Base-by-base conservation (phyloP, 2,888 invertebrate genomes). In the Margaritifera margaritifera region DNA sequence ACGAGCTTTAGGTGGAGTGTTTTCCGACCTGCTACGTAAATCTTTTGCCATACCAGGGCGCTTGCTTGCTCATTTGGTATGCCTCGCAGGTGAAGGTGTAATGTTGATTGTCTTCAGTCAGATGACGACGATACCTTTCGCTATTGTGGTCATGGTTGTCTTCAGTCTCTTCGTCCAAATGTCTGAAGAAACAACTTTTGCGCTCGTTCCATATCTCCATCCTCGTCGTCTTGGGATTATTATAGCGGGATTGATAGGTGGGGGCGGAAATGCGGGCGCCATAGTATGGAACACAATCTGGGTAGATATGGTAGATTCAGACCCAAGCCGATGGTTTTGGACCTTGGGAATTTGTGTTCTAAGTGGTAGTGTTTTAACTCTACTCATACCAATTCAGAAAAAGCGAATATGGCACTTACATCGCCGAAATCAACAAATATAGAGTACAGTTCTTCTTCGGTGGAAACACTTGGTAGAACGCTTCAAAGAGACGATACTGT, bases 21-120 rank as follows among this genome's bases (percentile, higher is more conserved):
- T 65, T 58, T 68, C 68, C 4, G 71, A 74, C 25, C 24, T 71
- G 24, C 25, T 74, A 42, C 54, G 68, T 6, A 66, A 68, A 25
- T 60, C 62, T 50, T 57, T 67, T 20, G 55, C 59, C 20, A 31
- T 74, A 6, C 66, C 74, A 2, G 74, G 74, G 0, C 68, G 74
- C 11, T 56, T 74, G 1, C 55, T 74, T 8, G 71, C 69, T n/a
- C 71, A 71, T 52, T 66, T 69, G 19, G 69, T 71, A 3, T 74
- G 74, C 52, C 53, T 74, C n/a, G 55, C 59, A 3, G 60, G 62
- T 4, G 71, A 74, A 64, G 74, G 74, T 2, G 42, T 69, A 42
- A 57, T 74, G 66, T 62, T 74, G 5, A 74, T 74, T 18, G 56
- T 74, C 18, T 74, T 74, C 62, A 74, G 74, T 62, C 66, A 61